Conservation (phyloP, 1,140 invertebrate species). For the Chironomus striatipennis region DNA sequence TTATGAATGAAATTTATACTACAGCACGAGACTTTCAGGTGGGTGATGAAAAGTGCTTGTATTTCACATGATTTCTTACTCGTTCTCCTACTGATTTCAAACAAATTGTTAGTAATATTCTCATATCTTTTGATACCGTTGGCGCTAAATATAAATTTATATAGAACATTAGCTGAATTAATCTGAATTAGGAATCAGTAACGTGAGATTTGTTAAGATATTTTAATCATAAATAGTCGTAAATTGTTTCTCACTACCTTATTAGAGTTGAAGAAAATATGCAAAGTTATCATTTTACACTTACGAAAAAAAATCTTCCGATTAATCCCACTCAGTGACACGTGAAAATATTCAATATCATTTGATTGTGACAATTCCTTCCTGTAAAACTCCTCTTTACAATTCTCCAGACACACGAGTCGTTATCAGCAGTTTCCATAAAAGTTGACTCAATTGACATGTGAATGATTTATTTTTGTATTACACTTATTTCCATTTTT, state of each 20-base stretch:
- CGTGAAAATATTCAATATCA: background rate
- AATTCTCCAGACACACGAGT: no score
- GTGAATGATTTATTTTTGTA: slow-evolving; percentile 15
- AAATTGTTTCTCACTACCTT: no score
- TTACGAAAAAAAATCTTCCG: no score
- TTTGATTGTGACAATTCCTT: background rate
- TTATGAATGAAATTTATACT: slow-evolving; percentile 22
- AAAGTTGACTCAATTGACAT: background rate
- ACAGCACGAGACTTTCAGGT: slow-evolving; percentile 11
- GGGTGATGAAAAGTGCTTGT: background rate
- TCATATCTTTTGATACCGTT: background rate
- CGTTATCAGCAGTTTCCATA: background rate
- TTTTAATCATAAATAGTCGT: no score
- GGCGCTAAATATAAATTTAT: background rate
- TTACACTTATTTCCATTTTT: background rate
- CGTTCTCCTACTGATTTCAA: slow-evolving; percentile 2
- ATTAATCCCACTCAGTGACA: background rate
- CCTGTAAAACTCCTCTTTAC: background rate
- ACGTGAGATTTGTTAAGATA: no score
- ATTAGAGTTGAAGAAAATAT: no score
- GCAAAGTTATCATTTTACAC: no score
- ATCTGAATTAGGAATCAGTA: no score
- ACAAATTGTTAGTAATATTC: background rate
- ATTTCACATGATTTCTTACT: background rate
- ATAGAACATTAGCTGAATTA: no score